Percentiles rank a stretch among this genome's conserved stretches.
These are phyloP conservation scores for Eilema caniola DNA, from an alignment of 2,888 invertebrate species.

Conservation along the genomic window DNA sequence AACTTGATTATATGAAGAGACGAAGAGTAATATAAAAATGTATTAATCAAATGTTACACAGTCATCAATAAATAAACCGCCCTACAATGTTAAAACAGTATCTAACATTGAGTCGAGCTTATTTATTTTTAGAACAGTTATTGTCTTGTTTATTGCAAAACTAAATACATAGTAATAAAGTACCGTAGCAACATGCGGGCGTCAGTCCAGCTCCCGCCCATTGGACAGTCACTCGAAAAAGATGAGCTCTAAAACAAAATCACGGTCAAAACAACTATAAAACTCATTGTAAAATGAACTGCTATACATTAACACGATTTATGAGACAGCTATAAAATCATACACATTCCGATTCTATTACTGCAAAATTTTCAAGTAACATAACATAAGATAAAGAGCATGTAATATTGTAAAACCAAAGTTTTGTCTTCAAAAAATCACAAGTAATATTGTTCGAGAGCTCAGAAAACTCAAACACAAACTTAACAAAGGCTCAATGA, in stretches of 20 bases:
- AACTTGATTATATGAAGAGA: no score
- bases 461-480: slow-evolving; percentile 68
- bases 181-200: slow-evolving; percentile 68
- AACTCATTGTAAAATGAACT: slow-evolving; percentile 35
- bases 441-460: slow-evolving; percentile 63
- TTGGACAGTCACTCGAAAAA: slow-evolving; percentile 66
- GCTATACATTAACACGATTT: slow-evolving; percentile 32
- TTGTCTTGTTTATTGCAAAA: slow-evolving; percentile 10
- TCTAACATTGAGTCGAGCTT: slow-evolving; percentile 33
- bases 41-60: slow-evolving; percentile 25
- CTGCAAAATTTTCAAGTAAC: slow-evolving; percentile 26
- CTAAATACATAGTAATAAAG: slow-evolving; percentile 39
- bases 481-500: slow-evolving; percentile 68
- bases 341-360: slow-evolving; percentile 24
- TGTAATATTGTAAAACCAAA: slow-evolving; percentile 19
- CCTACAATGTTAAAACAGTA: slow-evolving; percentile 27
- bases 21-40: no score
- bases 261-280: slow-evolving; percentile 48
- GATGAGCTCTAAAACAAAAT: slow-evolving; percentile 65
- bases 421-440: slow-evolving; percentile 17
- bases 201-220: slow-evolving; percentile 69
- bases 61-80: slow-evolving; percentile 24
- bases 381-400: slow-evolving; percentile 23
- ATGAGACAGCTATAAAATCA: slow-evolving; percentile 26
- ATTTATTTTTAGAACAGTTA: slow-evolving; percentile 12